These are phyloP conservation scores for Lottia scabra DNA, from an alignment of 2,888 invertebrate genomes.

Conservation along the genomic window DNA sequence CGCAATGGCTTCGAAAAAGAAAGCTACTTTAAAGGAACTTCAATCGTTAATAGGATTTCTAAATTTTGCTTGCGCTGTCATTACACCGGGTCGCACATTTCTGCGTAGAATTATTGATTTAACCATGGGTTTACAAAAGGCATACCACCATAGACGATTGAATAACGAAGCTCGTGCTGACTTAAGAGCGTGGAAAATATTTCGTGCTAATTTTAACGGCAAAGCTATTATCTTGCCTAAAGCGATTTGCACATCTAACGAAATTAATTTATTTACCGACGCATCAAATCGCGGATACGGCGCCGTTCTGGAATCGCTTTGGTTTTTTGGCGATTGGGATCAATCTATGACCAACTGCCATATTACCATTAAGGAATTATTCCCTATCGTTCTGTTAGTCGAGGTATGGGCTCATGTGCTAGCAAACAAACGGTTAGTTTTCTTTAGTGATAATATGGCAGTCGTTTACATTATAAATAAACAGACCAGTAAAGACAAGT, in stretches of 20 bases:
- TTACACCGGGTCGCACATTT: constrained; percentile 23
- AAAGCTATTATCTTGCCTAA: not conserved
- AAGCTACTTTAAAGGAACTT: constrained; percentile 11
- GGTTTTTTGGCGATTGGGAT: constrained; percentile 15
- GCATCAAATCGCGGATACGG: constrained; percentile 10
- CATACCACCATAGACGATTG: not conserved
- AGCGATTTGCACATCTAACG: not conserved
- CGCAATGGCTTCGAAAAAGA: not conserved
- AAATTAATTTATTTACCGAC: constrained; percentile 14
- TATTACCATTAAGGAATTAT: not conserved
- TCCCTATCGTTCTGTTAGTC: not conserved
- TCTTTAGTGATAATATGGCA: constrained; percentile 18
- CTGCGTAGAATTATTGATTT: constrained; percentile 18
- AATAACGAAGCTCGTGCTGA: not conserved
- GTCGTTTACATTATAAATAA: constrained; percentile 16
- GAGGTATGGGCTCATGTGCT: not conserved
- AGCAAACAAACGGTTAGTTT: not conserved
- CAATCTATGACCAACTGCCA: not conserved
- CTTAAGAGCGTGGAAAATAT: not conserved
- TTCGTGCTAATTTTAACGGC: not conserved
- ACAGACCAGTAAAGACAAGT: constrained; percentile 7
- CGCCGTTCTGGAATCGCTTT: constrained; percentile 4
- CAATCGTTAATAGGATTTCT: constrained; percentile 24
- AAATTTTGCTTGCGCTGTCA: constrained; percentile 20
- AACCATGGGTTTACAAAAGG: constrained; percentile 8